A percentile compares a stretch with the other conserved stretches of the same genome.
Conservation (phyloP, 2,113 vertebrate genomes). For the Paraplagusia blochii region DNA sequence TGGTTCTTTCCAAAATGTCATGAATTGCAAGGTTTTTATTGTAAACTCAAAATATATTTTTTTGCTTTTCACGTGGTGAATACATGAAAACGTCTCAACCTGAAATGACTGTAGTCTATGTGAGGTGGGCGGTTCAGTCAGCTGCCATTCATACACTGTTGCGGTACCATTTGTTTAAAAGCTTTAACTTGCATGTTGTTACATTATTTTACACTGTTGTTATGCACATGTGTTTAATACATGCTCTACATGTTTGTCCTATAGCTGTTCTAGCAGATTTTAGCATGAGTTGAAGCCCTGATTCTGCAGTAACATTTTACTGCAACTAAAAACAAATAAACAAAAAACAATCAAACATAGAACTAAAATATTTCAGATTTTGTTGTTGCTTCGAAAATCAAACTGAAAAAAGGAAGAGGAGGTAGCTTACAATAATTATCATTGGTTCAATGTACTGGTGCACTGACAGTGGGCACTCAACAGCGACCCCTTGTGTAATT, state of each 20-base stretch:
- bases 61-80: too few species aligned
- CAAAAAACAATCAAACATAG: background rate
- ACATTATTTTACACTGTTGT: background rate
- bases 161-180: constrained; percentile 13
- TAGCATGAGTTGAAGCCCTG: background rate
- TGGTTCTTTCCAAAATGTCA: too few species aligned
- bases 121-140: too few species aligned
- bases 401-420: background rate
- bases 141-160: background rate
- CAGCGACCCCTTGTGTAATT: too few species aligned
- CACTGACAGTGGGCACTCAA: background rate
- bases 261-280: background rate
- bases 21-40: too few species aligned
- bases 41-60: too few species aligned
- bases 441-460: constrained; percentile 1
- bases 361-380: background rate
- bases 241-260: background rate
- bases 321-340: constrained; percentile 31
- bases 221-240: background rate
- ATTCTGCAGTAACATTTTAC: constrained; percentile 55
- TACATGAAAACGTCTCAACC: too few species aligned
- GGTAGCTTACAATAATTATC: constrained; percentile 7
- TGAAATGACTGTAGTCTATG: too few species aligned
- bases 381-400: background rate
- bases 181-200: constrained; percentile 1